A percentile compares a stretch with the other conserved stretches of the same genome.
Conservation (phyloP, 2,797 vertebrate species). For the Acanthornis magna region DNA sequence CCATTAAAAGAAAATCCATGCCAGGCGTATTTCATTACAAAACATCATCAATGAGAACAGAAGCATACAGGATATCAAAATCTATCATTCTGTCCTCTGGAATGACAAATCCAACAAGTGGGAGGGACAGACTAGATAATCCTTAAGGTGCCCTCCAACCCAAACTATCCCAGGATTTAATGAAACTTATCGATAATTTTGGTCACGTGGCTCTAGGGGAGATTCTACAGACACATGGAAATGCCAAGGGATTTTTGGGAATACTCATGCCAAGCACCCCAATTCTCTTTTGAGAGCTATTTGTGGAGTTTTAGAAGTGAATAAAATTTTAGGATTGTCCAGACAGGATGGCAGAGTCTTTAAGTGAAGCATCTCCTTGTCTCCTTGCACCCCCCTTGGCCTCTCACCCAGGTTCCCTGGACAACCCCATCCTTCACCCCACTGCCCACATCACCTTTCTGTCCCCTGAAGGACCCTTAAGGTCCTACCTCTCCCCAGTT, state of each 20-base stretch:
- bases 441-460: not conserved
- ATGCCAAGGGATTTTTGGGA: not conserved
- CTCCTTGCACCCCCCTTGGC: not conserved
- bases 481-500: not conserved
- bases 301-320: not conserved
- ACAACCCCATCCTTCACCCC: not conserved
- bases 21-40: not conserved
- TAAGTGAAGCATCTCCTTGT: not conserved
- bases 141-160: not conserved
- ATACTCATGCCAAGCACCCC: not conserved
- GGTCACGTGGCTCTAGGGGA: not conserved
- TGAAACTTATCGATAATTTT: not conserved
- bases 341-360: not conserved
- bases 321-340: not conserved
- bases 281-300: not conserved
- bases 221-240: not conserved
- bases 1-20: not conserved
- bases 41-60: not conserved
- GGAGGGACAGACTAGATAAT: not conserved
- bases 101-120: not conserved
- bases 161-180: not conserved
- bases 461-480: not conserved
- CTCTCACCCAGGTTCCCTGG: not conserved
- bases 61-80: not conserved
- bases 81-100: not conserved